phyloP scores from a whole-genome alignment of 2,888 invertebrate species.

The Chironomus riparius region DNA sequence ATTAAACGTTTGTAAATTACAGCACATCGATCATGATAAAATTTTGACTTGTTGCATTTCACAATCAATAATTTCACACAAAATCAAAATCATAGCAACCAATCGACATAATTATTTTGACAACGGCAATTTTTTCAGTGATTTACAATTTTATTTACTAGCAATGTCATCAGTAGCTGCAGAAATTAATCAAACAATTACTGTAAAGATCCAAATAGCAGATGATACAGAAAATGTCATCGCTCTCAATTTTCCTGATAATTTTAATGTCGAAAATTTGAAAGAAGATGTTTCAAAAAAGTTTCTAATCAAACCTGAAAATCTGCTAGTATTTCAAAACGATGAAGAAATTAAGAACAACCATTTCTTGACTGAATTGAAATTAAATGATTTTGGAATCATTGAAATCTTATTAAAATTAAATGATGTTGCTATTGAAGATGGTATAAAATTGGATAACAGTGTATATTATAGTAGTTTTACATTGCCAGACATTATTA shows the following conservation, averaged over 20 bases:
- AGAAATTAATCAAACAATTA: constrained; percentile 27
- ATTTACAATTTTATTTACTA: too few relatives aligned
- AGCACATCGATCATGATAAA: too few relatives aligned
- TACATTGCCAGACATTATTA: constrained; percentile 48
- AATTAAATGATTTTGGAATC: constrained; percentile 39
- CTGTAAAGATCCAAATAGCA: constrained; percentile 39
- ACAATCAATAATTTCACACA: too few relatives aligned
- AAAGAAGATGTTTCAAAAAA: constrained; percentile 52
- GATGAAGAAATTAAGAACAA: constrained; percentile 39
- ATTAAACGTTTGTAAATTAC: too few relatives aligned
- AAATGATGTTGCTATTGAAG: constrained; percentile 28
- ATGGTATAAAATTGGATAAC: constrained; percentile 33
- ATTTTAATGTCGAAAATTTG: constrained; percentile 48
- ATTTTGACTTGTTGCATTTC: too few relatives aligned
- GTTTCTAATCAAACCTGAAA: constrained; percentile 47
- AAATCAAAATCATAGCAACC: too few relatives aligned
- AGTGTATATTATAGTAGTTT: constrained; percentile 39
- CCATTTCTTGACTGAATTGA: constrained; percentile 34
- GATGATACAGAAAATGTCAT: constrained; percentile 34
- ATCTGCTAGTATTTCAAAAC: constrained; percentile 45
- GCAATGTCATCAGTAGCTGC: too few relatives aligned
- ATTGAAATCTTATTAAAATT: constrained; percentile 35
- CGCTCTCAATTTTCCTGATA: constrained; percentile 40
- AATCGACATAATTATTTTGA: too few relatives aligned
- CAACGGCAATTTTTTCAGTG: too few relatives aligned